Base-by-base conservation (phyloP, 2,113 vertebrate genomes). In the Loxodonta africana region DNA sequence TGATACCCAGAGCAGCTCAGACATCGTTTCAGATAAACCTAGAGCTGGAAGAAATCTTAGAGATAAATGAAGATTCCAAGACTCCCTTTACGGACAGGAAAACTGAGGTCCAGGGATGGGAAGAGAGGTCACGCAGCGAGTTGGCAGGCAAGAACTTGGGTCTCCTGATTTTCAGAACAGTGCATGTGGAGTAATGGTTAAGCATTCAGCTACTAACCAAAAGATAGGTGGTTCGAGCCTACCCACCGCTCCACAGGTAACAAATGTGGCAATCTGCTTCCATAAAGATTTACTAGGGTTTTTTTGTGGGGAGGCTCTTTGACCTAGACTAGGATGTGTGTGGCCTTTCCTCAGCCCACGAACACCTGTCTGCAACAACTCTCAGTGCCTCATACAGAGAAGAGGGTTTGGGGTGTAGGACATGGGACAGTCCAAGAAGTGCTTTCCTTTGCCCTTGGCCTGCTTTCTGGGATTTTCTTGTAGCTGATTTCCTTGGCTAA, bases 91-190 rank as follows among this genome's bases (percentile, higher is more conserved):
- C 48, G 10, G 6, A 8, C 14, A 44, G 46, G 46, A 15, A 91
- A 74, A 46, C 11, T 60, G 23, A 76, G 57, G 26, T 8, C 57
- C 37, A 7, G 33, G 9, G 11, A 0, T 57, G 57, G 17, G 60
- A 15, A 74, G 28, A 20, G 14, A 18, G 9, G 33, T 44, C n/a
- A 28, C 25, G 17, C 1, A 10, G 8, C 0, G 8, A 6, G 5
- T 2, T 57, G n/a, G 10, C 20, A 69, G 46, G 53, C 11, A 28
- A 25, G 60, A 87, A 14, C 9, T 3, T 3, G 2, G 30, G 53
- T 21, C 69, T 41, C 74, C 33, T 57, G 18, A 21, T 6, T 12
- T 51, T 77, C 48, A 86, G 17, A 14, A 18, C 44, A 6, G 0
- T 9, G 57, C 53, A 57, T 10, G 53, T 57, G 15, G 15, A 10